These are phyloP conservation scores for Halotydeus destructor DNA, from an alignment of 1,140 invertebrate genomes.

Conservation along the genomic window DNA sequence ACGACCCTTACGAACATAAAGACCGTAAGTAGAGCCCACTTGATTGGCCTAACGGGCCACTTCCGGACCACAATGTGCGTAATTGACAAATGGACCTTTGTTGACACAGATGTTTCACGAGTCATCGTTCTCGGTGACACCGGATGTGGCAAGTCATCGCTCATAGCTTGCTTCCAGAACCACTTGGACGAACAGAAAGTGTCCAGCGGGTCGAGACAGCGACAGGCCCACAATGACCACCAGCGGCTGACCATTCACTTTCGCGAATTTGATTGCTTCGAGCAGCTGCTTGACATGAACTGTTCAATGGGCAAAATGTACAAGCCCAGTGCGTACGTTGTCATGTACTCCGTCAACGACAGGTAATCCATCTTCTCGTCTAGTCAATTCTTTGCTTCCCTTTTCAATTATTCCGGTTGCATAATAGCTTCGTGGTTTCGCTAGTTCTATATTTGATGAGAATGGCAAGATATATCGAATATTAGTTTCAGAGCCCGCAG, in stretches of 20 bases:
- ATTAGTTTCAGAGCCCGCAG: too few relatives aligned
- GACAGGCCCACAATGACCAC: neutral
- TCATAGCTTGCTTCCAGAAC: constrained; percentile 3
- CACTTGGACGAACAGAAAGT: neutral
- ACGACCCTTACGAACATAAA: neutral
- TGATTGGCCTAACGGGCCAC: neutral
- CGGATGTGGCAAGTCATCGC: constrained; percentile 6
- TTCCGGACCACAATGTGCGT: neutral
- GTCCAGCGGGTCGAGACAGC: neutral
- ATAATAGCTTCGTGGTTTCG: too few relatives aligned
- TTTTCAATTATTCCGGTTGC: too few relatives aligned
- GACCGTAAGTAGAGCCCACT: neutral
- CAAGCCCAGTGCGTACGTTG: constrained; percentile 58
- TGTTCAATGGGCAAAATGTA: constrained; percentile 18
- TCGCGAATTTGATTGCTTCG: neutral
- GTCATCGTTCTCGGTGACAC: constrained; percentile 9
- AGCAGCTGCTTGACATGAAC: neutral
- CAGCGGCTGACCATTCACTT: neutral
- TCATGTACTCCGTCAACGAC: constrained; percentile 55
- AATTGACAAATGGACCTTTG: neutral
- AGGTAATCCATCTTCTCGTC: too few relatives aligned
- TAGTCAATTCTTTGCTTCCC: too few relatives aligned
- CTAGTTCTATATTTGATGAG: too few relatives aligned
- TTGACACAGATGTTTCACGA: constrained; percentile 2
- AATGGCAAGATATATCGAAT: too few relatives aligned